Conservation (phyloP, 2,113 vertebrate species). For the Litocranius walleri region DNA sequence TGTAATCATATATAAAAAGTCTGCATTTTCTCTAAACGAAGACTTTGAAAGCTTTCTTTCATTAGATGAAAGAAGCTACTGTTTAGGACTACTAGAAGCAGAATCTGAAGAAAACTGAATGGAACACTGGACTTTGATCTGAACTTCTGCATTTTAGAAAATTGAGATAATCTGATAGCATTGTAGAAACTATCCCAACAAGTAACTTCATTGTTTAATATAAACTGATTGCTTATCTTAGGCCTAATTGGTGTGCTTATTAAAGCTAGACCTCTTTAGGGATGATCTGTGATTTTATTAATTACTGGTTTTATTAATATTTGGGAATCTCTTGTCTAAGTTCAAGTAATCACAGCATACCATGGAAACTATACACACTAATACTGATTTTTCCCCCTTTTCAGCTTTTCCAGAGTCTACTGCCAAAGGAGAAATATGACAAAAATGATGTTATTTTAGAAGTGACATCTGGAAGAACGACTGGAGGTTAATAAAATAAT, state of each 20-base stretch:
- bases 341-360: neutral
- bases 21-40: conserved; percentile 45
- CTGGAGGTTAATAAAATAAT: conserved; percentile 88
- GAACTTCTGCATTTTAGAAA: conserved; percentile 53
- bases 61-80: conserved; percentile 58
- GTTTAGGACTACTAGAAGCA: conserved; percentile 39
- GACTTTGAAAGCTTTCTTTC: conserved; percentile 59
- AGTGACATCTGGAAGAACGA: conserved; percentile 93
- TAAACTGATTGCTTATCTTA: conserved; percentile 41
- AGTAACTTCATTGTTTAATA: conserved; percentile 23
- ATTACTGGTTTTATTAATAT: conserved; percentile 41
- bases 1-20: conserved; percentile 10
- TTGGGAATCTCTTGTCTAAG: conserved; percentile 31
- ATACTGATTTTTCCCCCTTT: neutral
- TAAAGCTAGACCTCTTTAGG: neutral
- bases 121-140: conserved; percentile 51
- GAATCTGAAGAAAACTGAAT: conserved; percentile 40
- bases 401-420: conserved; percentile 87
- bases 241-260: conserved; percentile 7
- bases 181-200: conserved; percentile 35
- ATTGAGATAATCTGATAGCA: conserved; percentile 40
- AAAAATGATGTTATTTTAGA: conserved; percentile 87
- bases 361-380: neutral
- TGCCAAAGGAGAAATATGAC: conserved; percentile 88
- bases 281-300: conserved; percentile 25